Conservation (phyloP, 2,113 vertebrate genomes). For the Madoqua kirkii region DNA sequence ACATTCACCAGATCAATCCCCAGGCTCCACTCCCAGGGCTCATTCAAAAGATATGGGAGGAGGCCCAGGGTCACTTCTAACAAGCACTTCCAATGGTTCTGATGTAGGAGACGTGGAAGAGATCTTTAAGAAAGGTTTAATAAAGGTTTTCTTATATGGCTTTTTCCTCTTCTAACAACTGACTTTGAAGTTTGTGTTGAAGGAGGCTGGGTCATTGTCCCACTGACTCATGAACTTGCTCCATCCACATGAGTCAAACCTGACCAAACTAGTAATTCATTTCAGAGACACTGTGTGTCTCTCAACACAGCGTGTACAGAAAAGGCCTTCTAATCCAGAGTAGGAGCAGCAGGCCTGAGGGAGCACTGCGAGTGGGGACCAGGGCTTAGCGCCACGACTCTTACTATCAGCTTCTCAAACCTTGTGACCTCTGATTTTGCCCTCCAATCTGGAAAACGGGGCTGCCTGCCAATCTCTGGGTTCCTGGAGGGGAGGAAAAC, state of each 20-base stretch:
- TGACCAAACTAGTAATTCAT: slow-evolving; percentile 11
- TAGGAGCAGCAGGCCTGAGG: not conserved
- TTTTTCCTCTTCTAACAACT: not conserved
- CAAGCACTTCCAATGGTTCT: not conserved
- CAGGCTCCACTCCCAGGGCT: not conserved
- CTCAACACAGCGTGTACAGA: not conserved
- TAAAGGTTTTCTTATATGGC: not conserved
- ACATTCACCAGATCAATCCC: not conserved
- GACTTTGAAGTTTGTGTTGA: not conserved
- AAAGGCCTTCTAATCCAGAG: slow-evolving; percentile 15
- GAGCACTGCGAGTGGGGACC: not conserved
- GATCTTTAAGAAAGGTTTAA: not conserved
- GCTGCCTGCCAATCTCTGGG: not conserved
- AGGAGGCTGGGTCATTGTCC: not conserved
- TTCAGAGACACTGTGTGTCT: not conserved
- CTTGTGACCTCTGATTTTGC: not conserved
- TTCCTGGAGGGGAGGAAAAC: not conserved
- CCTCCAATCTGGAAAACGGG: not conserved
- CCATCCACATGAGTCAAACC: slow-evolving; percentile 38
- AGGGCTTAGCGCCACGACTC: no score
- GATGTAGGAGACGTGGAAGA: not conserved
- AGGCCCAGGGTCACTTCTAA: not conserved
- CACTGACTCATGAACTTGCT: not conserved
- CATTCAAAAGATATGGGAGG: not conserved
- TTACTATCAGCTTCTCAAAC: not conserved